These are phyloP conservation scores for Virgularia gustaviana DNA, from an alignment of 92 coral and sea anemone species.

Conservation along the genomic window DNA sequence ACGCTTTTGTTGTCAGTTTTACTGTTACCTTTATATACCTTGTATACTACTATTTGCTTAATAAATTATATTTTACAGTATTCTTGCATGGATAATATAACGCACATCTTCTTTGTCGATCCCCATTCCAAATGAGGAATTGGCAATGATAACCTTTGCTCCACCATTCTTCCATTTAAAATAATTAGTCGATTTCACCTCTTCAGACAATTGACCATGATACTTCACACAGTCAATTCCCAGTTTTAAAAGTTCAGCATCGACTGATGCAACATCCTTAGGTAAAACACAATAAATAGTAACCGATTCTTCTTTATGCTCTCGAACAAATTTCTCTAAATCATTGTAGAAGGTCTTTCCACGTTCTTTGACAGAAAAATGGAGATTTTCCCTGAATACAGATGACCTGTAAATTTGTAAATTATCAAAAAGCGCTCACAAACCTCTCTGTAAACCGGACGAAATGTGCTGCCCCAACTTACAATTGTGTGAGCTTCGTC, in stretches of 20 bases:
- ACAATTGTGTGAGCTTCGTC: constrained; percentile 40
- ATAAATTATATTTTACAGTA: constrained; percentile 42
- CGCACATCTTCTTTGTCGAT: constrained; percentile 45
- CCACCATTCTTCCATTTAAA: too few species aligned
- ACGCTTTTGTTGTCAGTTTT: too few species aligned
- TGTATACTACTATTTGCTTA: too few species aligned
- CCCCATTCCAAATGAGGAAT: too few species aligned
- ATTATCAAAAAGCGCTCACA: constrained; percentile 1
- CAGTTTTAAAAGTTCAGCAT: constrained; percentile 35
- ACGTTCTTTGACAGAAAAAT: constrained; percentile 26
- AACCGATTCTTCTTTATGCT: too few species aligned
- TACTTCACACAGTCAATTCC: too few species aligned
- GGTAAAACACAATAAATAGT: constrained; percentile 45
- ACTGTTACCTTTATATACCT: too few species aligned
- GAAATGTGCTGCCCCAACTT: constrained; percentile 30
- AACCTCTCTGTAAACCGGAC: constrained; percentile 16
- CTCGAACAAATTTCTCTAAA: constrained; percentile 16
- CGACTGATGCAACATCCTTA: constrained; percentile 35
- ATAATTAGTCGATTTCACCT: too few species aligned
- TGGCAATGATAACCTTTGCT: too few species aligned
- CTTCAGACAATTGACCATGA: too few species aligned
- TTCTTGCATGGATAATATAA: constrained; percentile 39
- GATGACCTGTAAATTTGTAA: neutral
- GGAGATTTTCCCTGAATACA: constrained; percentile 42
- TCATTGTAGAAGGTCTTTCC: constrained; percentile 13